phyloP scores from a whole-genome alignment of 2,888 invertebrate genomes.

The Chydorus sphaericus region DNA sequence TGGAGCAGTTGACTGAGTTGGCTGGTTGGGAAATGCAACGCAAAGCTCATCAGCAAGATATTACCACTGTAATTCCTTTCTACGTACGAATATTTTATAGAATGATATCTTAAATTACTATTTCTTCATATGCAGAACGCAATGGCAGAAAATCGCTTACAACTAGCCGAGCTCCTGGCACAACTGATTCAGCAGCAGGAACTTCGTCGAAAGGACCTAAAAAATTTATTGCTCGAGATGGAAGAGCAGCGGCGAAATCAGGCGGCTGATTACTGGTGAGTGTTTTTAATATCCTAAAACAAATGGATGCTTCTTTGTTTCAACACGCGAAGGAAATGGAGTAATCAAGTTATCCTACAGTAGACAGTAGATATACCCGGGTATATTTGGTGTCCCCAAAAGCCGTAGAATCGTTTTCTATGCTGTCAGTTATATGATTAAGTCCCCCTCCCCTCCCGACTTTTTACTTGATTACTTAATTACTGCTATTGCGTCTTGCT shows the following conservation, averaged over 20 bases:
- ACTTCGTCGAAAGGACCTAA: slow-evolving; percentile 1
- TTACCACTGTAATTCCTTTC: neutral
- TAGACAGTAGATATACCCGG: neutral
- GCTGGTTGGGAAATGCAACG: slow-evolving; percentile 6
- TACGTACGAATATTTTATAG: neutral
- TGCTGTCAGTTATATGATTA: no score
- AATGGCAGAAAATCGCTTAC: slow-evolving; percentile 8
- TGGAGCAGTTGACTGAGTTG: slow-evolving; percentile 5
- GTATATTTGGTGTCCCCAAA: no score
- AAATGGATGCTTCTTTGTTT: no score
- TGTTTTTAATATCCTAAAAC: no score
- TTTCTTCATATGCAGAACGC: neutral
- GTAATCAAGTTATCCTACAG: neutral
- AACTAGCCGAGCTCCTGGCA: slow-evolving; percentile 10
- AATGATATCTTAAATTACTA: neutral
- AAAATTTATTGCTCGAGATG: slow-evolving; percentile 26
- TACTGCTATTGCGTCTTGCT: no score
- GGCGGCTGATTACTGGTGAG: slow-evolving; percentile 32
- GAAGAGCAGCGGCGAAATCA: slow-evolving; percentile 27
- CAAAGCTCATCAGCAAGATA: neutral
- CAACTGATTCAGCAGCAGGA: slow-evolving; percentile 14
- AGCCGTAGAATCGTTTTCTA: no score
- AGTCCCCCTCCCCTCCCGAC: no score
- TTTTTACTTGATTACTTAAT: no score
- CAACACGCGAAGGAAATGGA: slow-evolving; percentile 29